Evolutionary conservation across 2,888 invertebrate species (phyloP).

Genomic region (Tenthredo scrophulariae): DNA sequence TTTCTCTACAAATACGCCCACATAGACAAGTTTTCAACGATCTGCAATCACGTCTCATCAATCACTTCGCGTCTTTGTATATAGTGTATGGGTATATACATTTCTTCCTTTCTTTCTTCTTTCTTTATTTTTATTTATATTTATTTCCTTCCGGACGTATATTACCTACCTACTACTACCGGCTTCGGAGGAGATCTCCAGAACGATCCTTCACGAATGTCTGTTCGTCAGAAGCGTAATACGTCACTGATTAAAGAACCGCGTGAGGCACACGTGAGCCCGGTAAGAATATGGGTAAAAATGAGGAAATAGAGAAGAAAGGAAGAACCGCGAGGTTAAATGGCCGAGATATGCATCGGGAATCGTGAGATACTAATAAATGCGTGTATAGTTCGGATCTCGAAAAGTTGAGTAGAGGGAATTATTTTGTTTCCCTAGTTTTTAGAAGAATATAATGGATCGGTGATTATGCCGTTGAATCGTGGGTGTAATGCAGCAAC

Average conservation of each 20-base stretch:
- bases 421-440: neutral
- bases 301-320: neutral
- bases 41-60: slow-evolving; percentile 10
- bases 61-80: neutral
- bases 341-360: neutral
- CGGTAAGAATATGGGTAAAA: neutral
- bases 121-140: neutral
- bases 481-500: neutral
- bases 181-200: neutral
- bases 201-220: slow-evolving; percentile 17
- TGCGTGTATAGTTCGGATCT: neutral
- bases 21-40: neutral
- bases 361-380: neutral
- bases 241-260: slow-evolving; percentile 6
- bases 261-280: neutral
- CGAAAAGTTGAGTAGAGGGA: neutral
- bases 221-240: neutral
- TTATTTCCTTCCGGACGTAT: neutral
- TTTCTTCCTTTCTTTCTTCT: neutral
- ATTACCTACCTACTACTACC: neutral
- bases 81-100: neutral
- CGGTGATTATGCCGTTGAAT: neutral
- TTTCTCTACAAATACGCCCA: neutral
- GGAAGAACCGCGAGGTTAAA: neutral
- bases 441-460: neutral